These are phyloP conservation scores for Pterocles gutturalis DNA, from an alignment of 2,113 vertebrate genomes.

Conservation along the genomic window DNA sequence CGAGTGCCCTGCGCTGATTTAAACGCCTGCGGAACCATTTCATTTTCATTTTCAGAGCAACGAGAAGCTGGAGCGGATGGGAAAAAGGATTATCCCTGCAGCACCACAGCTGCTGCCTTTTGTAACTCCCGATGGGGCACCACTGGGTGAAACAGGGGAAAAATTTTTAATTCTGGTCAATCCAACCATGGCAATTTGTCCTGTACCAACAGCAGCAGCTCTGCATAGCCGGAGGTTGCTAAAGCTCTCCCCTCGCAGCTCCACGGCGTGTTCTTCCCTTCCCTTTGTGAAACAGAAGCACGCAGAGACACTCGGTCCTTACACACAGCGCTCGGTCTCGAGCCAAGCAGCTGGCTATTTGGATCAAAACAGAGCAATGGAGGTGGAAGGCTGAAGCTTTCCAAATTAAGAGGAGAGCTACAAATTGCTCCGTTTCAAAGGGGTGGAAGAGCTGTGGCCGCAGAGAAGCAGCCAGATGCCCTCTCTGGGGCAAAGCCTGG, in stretches of 20 bases:
- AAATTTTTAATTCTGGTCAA: neutral
- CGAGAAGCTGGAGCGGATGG: neutral
- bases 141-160: neutral
- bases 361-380: neutral
- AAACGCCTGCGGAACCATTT: neutral
- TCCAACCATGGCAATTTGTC: neutral
- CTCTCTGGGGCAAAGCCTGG: neutral
- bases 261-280: rapidly evolving
- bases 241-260: neutral
- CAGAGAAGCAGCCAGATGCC: rapidly evolving
- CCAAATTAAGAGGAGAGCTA: neutral
- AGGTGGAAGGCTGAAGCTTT: neutral
- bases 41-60: too few species aligned
- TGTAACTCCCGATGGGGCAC: neutral
- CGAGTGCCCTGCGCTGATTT: neutral
- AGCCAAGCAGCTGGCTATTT: neutral
- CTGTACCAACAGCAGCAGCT: neutral
- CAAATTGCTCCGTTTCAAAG: neutral
- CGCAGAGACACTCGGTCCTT: neutral
- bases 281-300: rapidly evolving
- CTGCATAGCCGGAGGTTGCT: neutral
- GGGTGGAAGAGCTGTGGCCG: neutral
- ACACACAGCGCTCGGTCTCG: neutral
- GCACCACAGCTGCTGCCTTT: neutral
- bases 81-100: neutral